These are phyloP conservation scores for Prionace glauca DNA, from an alignment of 2,797 vertebrate species.

Conservation along the genomic window DNA sequence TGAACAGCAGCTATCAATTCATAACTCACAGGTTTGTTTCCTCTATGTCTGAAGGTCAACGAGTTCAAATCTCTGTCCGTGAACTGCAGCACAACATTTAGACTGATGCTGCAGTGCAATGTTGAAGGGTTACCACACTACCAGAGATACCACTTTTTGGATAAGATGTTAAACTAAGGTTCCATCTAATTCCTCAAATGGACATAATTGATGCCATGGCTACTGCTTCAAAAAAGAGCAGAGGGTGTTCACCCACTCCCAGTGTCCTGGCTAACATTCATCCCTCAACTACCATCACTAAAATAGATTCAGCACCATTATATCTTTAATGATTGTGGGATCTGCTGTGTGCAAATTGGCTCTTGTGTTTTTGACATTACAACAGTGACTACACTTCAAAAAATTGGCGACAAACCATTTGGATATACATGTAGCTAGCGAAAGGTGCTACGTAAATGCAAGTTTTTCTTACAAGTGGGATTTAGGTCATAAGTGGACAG, in stretches of 20 bases:
- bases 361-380: neutral
- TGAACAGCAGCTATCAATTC: neutral
- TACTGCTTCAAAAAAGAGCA: neutral
- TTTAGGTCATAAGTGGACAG: neutral
- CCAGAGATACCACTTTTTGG: neutral
- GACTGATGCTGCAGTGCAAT: neutral
- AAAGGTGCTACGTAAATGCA: neutral
- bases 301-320: neutral
- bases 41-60: neutral
- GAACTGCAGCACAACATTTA: neutral
- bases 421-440: neutral
- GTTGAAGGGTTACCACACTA: neutral
- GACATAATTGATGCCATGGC: too few species aligned
- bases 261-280: neutral
- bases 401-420: neutral
- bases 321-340: neutral
- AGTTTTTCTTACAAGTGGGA: too few species aligned
- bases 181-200: too few species aligned
- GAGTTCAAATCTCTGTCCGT: neutral
- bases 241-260: neutral
- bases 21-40: neutral
- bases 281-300: neutral
- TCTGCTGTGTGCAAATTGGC: neutral
- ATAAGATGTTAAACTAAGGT: neutral
- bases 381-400: neutral